Base-by-base conservation (phyloP, 2,797 vertebrate genomes). In the Cottoperca gobio region DNA sequence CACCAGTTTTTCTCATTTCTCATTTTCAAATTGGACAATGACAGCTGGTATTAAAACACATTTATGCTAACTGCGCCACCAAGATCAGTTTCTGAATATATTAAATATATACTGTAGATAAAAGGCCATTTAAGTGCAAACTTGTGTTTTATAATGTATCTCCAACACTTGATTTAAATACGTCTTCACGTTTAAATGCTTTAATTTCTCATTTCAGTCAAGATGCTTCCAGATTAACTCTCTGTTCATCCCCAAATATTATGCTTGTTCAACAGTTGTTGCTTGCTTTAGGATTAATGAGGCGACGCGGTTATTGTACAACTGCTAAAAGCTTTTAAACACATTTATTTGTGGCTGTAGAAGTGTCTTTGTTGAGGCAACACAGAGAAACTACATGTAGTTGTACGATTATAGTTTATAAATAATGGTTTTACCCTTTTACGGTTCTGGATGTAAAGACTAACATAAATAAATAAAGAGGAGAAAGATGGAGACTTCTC, bases 391-490 rank as follows among this genome's bases (percentile, higher is more conserved):
- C 37, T 49, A 14, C 3, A 55, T 21, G 8, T 39, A 35, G 39
- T 28, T 43, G 43, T 23, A 50, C 21, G 39, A 66, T 26, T 40
- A 28, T 1, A 7, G 26, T 52, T 57, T 35, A 31, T 55, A 54
- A 49, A 60, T 49, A 57, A 33, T 31, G 26, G 50, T 68, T 63
- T 49, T 31, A 13, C 12, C 4, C 6, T 19, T 57, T 17, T 45
- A 24, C 19, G 37, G 46, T 1, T 37, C 10, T 50, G 31, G 11
- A 77, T 62, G 5, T 46, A 17, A 65, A 73, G 61, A 40, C 2
- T 21, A 43, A 5, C n/a, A 69, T 64, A n/a, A 76, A 62, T 55
- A 59, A 52, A 54, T 43, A 17, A 62, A 64, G 13, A 60, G 24
- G 17, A 14, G 1, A 21, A 37, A 55, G 12, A 58, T 0, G 8